phyloP scores from a whole-genome alignment of 2,113 vertebrate species.

The Barbus barbus region DNA sequence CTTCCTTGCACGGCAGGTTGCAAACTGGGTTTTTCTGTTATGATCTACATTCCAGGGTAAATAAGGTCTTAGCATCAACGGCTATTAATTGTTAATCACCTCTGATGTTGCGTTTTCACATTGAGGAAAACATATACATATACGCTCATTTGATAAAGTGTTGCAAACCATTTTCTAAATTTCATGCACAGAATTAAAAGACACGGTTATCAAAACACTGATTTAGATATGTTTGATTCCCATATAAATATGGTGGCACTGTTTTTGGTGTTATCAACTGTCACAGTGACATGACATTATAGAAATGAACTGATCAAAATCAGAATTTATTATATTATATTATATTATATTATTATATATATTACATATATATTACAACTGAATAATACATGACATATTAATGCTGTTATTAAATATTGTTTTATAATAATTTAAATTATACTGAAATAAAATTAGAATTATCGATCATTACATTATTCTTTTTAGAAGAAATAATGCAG shows the following conservation, averaged over 20 bases:
- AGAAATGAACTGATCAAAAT: neutral
- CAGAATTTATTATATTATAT: no score
- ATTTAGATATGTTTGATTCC: neutral
- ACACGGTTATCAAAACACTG: neutral
- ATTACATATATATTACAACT: no score
- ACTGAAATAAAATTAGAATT: no score
- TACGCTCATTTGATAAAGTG: neutral
- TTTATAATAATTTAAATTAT: no score
- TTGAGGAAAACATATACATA: neutral
- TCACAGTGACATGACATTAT: neutral
- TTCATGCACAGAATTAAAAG: neutral
- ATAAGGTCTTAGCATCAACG: conserved; percentile 32
- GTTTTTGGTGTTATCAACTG: no score
- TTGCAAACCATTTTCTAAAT: neutral
- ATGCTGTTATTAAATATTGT: no score
- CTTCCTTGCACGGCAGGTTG: neutral
- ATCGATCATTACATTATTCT: no score
- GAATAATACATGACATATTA: no score
- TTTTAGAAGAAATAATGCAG: no score
- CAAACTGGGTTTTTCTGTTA: conserved; percentile 40
- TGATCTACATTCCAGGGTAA: conserved; percentile 46
- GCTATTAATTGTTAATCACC: conserved; percentile 54
- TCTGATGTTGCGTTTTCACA: conserved; percentile 39
- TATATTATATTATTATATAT: no score
- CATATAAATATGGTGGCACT: no score